These are phyloP conservation scores for Andrena camellia DNA, from an alignment of 2,888 invertebrate species.

Conservation along the genomic window DNA sequence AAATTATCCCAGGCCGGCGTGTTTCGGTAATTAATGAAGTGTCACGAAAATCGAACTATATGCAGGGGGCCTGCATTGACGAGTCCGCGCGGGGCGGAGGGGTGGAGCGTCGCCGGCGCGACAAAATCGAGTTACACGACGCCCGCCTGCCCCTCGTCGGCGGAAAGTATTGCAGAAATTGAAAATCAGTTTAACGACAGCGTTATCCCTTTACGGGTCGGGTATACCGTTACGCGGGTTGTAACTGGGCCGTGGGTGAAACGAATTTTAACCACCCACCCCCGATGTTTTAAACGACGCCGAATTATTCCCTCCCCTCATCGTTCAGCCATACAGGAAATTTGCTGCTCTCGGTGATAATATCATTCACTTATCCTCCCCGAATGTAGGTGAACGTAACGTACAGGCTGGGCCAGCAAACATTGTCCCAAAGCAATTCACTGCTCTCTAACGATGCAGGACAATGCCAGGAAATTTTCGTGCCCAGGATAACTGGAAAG, in stretches of 20 bases:
- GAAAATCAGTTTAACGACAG: constrained; percentile 61
- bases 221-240: not conserved
- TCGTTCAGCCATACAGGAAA: not conserved
- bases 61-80: constrained; percentile 33
- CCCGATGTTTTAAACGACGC: not conserved
- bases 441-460: not conserved
- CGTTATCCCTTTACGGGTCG: constrained; percentile 32
- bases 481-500: too few relatives aligned
- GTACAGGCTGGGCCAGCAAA: not conserved
- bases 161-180: constrained; percentile 55
- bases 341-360: not conserved
- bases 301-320: not conserved
- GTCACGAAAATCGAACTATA: constrained; percentile 70
- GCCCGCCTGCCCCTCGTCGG: not conserved
- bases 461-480: not conserved
- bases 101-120: constrained; percentile 45
- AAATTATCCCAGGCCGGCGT: constrained; percentile 66
- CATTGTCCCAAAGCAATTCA: not conserved
- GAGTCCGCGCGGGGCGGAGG: constrained; percentile 22
- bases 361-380: not conserved
- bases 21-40: constrained; percentile 73
- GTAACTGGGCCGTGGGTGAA: constrained; percentile 8
- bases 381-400: not conserved
- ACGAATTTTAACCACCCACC: constrained; percentile 1
- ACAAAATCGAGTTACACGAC: constrained; percentile 59